Percentiles rank a stretch among this genome's conserved stretches.
These are phyloP conservation scores for Iphiclides podalirius DNA, from an alignment of 2,888 invertebrate genomes.

Conservation along the genomic window DNA sequence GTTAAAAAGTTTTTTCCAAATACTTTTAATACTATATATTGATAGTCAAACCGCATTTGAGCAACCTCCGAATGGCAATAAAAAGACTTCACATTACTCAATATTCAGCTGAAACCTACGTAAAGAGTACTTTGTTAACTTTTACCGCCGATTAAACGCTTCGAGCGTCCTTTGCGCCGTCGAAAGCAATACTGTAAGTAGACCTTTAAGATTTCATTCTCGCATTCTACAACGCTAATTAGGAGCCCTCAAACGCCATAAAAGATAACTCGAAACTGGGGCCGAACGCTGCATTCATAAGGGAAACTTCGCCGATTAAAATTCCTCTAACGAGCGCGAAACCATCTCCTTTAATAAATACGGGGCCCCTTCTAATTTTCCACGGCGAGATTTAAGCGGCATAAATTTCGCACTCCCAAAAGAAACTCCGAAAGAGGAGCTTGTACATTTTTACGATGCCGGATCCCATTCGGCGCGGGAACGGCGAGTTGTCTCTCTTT, in stretches of 20 bases:
- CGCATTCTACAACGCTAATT: constrained; percentile 68
- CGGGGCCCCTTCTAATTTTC: constrained; percentile 73
- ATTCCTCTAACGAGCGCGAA: constrained; percentile 74
- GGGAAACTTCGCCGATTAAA: constrained; percentile 74
- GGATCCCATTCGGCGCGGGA: constrained; percentile 71
- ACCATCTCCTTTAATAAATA: constrained; percentile 76
- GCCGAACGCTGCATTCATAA: constrained; percentile 72
- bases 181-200: constrained; percentile 39
- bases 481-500: constrained; percentile 77
- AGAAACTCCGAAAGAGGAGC: constrained; percentile 77
- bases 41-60: no score
- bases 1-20: no score
- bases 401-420: constrained; percentile 76
- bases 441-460: constrained; percentile 76
- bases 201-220: constrained; percentile 62
- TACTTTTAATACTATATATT: no score
- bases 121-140: no score
- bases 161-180: constrained; percentile 21
- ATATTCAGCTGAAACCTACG: no score
- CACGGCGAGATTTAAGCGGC: constrained; percentile 72
- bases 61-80: no score
- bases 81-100: no score
- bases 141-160: neutral
- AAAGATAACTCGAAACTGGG: constrained; percentile 72
- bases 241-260: constrained; percentile 69